phyloP scores from a whole-genome alignment of 1,140 invertebrate genomes.

The Atta cephalotes region DNA sequence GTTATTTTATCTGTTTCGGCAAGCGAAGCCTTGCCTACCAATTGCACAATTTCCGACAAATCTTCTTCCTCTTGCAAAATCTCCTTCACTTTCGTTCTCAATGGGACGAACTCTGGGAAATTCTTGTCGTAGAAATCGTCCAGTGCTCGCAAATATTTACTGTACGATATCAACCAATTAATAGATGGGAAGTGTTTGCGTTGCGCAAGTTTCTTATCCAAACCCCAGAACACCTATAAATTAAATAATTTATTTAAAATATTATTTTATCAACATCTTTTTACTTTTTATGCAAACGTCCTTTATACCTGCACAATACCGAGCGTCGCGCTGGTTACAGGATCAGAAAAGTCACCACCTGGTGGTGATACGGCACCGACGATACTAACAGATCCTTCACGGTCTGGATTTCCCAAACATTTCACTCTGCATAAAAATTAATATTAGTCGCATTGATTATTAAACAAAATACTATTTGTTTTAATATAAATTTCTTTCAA shows the following conservation, averaged over 20 bases:
- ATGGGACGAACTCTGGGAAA: conserved; percentile 99
- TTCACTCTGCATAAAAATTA: conserved; percentile 90
- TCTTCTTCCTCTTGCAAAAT: conserved; percentile 99
- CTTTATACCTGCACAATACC: conserved; percentile 96
- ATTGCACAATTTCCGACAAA: conserved; percentile 99
- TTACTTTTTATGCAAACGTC: background rate
- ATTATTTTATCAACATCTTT: background rate
- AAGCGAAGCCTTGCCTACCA: conserved; percentile 99
- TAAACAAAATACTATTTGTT: background rate
- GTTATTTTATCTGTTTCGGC: conserved; percentile 99
- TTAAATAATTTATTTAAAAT: conserved; percentile 25
- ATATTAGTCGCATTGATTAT: conserved; percentile 1
- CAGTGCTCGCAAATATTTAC: conserved; percentile 98
- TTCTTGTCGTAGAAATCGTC: conserved; percentile 99
- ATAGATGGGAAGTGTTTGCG: conserved; percentile 99
- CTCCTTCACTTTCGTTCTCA: conserved; percentile 97
- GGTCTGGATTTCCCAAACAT: conserved; percentile 98
- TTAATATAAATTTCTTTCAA: conserved; percentile 6
- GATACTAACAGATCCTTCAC: conserved; percentile 99
- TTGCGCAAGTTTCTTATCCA: conserved; percentile 99
- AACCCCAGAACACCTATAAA: conserved; percentile 97
- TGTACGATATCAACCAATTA: conserved; percentile 99
- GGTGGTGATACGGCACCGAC: conserved; percentile 99
- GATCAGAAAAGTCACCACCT: conserved; percentile 99
- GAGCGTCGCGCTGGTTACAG: conserved; percentile 99